Evolutionary conservation across 2,797 vertebrate genomes (phyloP).

Genomic region (Hozukius guyotensis): DNA sequence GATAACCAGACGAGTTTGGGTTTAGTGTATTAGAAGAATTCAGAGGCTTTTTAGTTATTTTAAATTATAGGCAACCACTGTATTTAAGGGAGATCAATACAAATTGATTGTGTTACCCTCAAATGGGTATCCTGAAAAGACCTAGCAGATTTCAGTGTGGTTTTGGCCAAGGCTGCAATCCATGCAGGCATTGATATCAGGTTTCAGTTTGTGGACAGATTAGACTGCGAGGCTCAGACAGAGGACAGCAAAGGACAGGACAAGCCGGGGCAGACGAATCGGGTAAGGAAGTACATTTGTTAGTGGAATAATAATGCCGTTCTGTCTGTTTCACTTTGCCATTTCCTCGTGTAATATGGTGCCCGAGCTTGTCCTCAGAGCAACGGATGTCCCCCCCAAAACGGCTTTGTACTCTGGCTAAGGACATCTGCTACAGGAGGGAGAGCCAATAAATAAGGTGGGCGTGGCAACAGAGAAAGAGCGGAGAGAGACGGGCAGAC

Average conservation of each 20-base stretch:
- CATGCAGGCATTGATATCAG: slow-evolving; percentile 29
- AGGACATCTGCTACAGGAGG: slow-evolving; percentile 48
- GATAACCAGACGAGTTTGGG: neutral
- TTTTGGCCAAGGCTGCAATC: slow-evolving; percentile 10
- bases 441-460: slow-evolving; percentile 57
- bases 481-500: slow-evolving; percentile 5
- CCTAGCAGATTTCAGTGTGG: neutral
- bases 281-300: slow-evolving; percentile 43
- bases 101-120: slow-evolving; percentile 3
- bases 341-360: slow-evolving; percentile 56
- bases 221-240: slow-evolving; percentile 33
- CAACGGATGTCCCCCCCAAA: slow-evolving; percentile 40
- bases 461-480: slow-evolving; percentile 34
- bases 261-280: slow-evolving; percentile 19
- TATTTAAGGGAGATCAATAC: slow-evolving; percentile 15
- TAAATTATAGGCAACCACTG: neutral
- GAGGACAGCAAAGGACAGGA: slow-evolving; percentile 58
- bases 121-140: slow-evolving; percentile 11
- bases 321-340: slow-evolving; percentile 58
- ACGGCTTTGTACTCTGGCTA: slow-evolving; percentile 36
- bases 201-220: slow-evolving; percentile 49
- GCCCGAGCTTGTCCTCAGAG: slow-evolving; percentile 57
- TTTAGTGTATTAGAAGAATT: neutral
- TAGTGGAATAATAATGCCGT: slow-evolving; percentile 63
- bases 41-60: neutral